phyloP scores from a whole-genome alignment of 2,888 invertebrate genomes.

The Yponomeuta malinellus region DNA sequence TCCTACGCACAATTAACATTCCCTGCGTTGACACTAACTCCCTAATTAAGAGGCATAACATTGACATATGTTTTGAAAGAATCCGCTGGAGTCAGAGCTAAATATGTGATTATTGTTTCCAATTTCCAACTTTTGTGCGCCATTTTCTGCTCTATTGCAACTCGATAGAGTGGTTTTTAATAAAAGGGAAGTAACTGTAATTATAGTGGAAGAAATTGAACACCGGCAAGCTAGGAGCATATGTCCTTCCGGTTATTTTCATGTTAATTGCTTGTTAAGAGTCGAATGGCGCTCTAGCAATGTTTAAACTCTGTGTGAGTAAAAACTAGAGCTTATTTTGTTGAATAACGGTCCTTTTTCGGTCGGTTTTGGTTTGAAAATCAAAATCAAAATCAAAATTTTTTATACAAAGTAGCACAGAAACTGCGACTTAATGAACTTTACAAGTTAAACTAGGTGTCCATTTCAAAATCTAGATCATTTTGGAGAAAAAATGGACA shows the following conservation, averaged over 20 bases:
- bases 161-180: background rate
- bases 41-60: conserved; percentile 13
- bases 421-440: too few species aligned
- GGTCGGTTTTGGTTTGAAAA: too few species aligned
- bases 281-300: conserved; percentile 22
- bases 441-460: too few species aligned
- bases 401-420: too few species aligned
- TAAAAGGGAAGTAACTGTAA: conserved; percentile 4
- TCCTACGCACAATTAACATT: background rate
- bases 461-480: too few species aligned
- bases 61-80: conserved; percentile 12
- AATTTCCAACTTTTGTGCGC: background rate
- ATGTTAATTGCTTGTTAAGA: conserved; percentile 51
- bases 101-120: conserved; percentile 7
- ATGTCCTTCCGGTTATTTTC: conserved; percentile 50
- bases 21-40: conserved; percentile 3
- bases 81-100: conserved; percentile 3
- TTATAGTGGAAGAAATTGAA: conserved; percentile 37
- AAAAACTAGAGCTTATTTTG: background rate
- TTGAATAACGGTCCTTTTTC: background rate
- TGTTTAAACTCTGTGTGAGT: background rate
- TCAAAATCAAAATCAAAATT: too few species aligned
- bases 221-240: conserved; percentile 55
- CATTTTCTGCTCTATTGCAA: background rate
- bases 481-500: too few species aligned